These are phyloP conservation scores for Thaumetopoea pityocampa DNA, from an alignment of 1,140 invertebrate genomes.

Conservation along the genomic window DNA sequence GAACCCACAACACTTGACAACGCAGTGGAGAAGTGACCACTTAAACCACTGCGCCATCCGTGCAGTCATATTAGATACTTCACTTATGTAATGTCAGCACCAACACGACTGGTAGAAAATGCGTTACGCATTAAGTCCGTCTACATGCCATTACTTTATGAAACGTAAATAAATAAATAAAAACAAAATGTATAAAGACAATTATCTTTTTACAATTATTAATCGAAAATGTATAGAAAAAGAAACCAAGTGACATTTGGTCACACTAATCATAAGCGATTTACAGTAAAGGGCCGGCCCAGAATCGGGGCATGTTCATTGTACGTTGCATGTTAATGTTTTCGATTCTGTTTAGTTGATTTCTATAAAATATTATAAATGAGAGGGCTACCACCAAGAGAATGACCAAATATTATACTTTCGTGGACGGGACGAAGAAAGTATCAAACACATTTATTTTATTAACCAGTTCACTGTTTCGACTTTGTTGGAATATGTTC, in stretches of 20 bases:
- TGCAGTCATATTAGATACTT: too few species aligned
- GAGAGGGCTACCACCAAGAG: slow-evolving; percentile 70
- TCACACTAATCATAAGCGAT: slow-evolving; percentile 50
- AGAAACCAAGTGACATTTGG: slow-evolving; percentile 19
- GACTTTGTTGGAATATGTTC: too few species aligned
- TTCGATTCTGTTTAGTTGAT: slow-evolving; percentile 71
- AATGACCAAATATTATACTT: slow-evolving; percentile 70
- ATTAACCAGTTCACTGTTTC: too few species aligned
- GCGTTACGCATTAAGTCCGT: too few species aligned
- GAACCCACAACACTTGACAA: too few species aligned
- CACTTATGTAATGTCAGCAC: too few species aligned
- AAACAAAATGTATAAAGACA: slow-evolving; percentile 10
- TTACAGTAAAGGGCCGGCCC: slow-evolving; percentile 50
- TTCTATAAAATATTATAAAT: slow-evolving; percentile 76
- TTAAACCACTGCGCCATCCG: too few species aligned
- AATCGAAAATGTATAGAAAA: slow-evolving; percentile 11
- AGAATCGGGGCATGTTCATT: slow-evolving; percentile 53
- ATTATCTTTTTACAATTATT: slow-evolving; percentile 15
- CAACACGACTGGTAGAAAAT: too few species aligned
- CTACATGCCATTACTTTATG: too few species aligned
- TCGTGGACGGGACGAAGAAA: slow-evolving; percentile 30
- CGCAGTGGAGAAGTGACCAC: too few species aligned
- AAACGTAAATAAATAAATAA: slow-evolving; percentile 8
- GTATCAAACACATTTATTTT: slow-evolving; percentile 17
- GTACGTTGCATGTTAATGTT: slow-evolving; percentile 63